These are phyloP conservation scores for Spermophilus dauricus DNA, from an alignment of 2,113 vertebrate genomes.

Conservation along the genomic window DNA sequence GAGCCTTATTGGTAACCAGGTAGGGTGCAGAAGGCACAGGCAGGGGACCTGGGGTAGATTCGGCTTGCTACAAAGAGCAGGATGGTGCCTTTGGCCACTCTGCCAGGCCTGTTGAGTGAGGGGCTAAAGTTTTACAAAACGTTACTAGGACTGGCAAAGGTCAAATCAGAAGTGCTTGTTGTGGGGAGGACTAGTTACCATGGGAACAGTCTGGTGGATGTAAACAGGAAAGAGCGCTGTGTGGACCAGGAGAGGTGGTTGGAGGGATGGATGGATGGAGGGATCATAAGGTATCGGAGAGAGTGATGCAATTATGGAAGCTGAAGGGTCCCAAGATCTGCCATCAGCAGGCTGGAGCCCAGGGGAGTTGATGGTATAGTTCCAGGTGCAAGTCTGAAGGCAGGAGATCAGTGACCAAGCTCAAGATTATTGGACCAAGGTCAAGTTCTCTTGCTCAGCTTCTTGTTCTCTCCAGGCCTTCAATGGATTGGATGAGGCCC, in stretches of 20 bases:
- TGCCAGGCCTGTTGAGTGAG: background rate
- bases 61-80: background rate
- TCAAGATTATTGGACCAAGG: background rate
- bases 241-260: background rate
- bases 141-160: background rate
- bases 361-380: background rate
- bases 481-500: background rate
- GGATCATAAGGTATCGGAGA: background rate
- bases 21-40: background rate
- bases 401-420: background rate
- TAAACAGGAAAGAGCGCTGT: accelerated
- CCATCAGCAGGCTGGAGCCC: background rate
- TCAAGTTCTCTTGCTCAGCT: no score
- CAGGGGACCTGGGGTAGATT: background rate
- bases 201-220: accelerated
- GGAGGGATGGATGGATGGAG: background rate
- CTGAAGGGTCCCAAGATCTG: background rate
- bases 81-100: background rate
- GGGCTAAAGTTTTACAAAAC: background rate
- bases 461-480: background rate
- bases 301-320: no score
- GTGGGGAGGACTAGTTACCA: no score
- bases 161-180: no score
- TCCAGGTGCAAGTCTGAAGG: background rate
- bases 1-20: background rate